These are phyloP conservation scores for Alectoris magna DNA, from an alignment of 2,797 vertebrate species.

Conservation along the genomic window DNA sequence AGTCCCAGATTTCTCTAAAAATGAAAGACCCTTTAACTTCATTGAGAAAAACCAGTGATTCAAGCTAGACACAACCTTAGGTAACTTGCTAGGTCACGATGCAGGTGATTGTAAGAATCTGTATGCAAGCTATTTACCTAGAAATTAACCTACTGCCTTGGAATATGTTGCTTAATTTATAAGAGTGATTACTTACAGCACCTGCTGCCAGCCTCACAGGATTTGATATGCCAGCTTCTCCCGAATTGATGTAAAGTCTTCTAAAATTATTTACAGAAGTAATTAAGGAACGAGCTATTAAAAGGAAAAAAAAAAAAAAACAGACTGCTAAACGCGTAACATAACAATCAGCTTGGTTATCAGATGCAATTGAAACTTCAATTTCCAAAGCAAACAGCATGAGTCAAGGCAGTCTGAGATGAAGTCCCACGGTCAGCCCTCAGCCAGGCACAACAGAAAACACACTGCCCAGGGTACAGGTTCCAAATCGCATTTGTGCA, in stretches of 20 bases:
- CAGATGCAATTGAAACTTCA: constrained; percentile 15
- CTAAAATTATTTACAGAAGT: constrained; percentile 48
- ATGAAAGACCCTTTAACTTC: neutral
- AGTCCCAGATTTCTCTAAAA: neutral
- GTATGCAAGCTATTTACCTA: constrained; percentile 11
- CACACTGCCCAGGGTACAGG: neutral
- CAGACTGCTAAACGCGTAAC: neutral
- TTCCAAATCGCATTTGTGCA: accelerated
- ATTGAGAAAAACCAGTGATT: neutral
- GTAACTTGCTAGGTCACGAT: neutral
- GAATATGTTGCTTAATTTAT: constrained; percentile 56
- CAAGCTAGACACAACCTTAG: neutral
- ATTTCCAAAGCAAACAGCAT: constrained; percentile 51
- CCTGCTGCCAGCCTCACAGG: constrained; percentile 48
- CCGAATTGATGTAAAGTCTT: constrained; percentile 5
- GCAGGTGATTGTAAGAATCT: constrained; percentile 28
- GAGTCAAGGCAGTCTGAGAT: neutral
- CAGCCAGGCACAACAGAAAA: neutral
- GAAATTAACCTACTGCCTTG: constrained; percentile 63
- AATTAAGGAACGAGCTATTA: constrained; percentile 50
- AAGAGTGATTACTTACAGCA: constrained; percentile 59
- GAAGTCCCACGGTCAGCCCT: neutral
- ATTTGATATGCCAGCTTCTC: neutral
- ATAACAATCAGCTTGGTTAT: constrained; percentile 16
- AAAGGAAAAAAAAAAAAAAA: constrained; percentile 24